These are phyloP conservation scores for Thryonomys swinderianus DNA, from an alignment of 2,113 vertebrate species.

Conservation along the genomic window DNA sequence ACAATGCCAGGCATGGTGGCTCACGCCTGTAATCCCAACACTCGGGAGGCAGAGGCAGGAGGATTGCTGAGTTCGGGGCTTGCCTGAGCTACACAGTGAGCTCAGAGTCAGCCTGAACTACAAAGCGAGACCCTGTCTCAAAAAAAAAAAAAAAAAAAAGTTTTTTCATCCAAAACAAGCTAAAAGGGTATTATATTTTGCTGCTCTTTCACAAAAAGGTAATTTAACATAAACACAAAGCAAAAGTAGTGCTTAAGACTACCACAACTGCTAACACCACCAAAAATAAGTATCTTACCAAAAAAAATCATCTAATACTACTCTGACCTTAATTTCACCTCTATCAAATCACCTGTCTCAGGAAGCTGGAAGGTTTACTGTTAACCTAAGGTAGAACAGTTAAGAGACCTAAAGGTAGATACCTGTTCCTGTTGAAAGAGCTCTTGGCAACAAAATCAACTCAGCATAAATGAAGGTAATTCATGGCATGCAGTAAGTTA, in stretches of 20 bases:
- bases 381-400: slow-evolving; percentile 49
- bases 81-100: no score
- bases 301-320: slow-evolving; percentile 21
- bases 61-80: no score
- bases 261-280: not conserved
- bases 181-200: not conserved
- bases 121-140: no score
- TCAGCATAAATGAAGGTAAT: slow-evolving; percentile 35
- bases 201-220: not conserved
- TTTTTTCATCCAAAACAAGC: slow-evolving; percentile 12
- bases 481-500: not conserved
- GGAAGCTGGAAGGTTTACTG: not conserved
- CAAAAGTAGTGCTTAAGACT: not conserved
- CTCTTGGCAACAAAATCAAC: slow-evolving; percentile 17
- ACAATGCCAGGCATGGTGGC: no score
- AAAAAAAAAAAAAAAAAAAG: not conserved
- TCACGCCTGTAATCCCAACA: no score
- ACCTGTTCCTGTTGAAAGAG: slow-evolving; percentile 20
- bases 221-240: not conserved
- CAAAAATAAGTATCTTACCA: not conserved
- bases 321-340: slow-evolving; percentile 56
- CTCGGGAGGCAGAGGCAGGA: no score
- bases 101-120: no score
- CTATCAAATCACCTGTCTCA: slow-evolving; percentile 24
- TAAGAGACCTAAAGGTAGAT: slow-evolving; percentile 49